Base-by-base conservation (phyloP, 2,113 vertebrate species). In the Isichthys henryi region DNA sequence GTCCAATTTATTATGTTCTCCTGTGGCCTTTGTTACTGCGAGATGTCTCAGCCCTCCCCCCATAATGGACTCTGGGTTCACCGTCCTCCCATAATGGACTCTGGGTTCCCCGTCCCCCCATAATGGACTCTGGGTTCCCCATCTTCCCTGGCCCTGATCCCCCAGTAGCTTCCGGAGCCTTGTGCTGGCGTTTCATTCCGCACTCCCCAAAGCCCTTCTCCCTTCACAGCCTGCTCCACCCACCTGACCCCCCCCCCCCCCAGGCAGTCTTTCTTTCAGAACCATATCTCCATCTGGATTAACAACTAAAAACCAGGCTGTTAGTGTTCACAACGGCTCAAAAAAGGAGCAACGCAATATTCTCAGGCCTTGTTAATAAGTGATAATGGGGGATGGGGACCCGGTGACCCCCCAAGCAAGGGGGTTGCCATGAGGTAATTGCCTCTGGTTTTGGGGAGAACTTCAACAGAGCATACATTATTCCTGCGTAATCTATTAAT, bases 401-500 rank as follows among this genome's bases (percentile, higher is more conserved):
- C 82, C 11, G 35, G 46, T 45, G 27, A 53, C 52, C 52, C 50
- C 52, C 52, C 52, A 4, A 52, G 50, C 15, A 0, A 3, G 50
- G 23, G 11, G 9, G 88, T 8, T 19, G 48, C 50, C 21, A 23
- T 15, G 43, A 46, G n/a, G 35, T 91, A 91, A 91, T 90, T 89
- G 74, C 84, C 50, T 88, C 70, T 50, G 50, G 62, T 89, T 87
- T 90, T 70, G 48, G 43, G 88, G 70, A 66, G 62, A 80, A 83
- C 83, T 91, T 90, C 50, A 90, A 90, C 89, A 89, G 91, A 52
- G 70, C 66, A 86, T 85, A 90, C 53, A 89, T 89, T 87, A 88
- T 91, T 88, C 86, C 87, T 86, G 62, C 21, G 45, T 90, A 88
- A 90, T 88, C 89, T 89, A 90, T 91, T 91, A 90, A 91, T 56